Percentiles rank a stretch among this genome's conserved stretches.
Conservation (phyloP, 2,888 invertebrate genomes). For the Stegophylla sp. region DNA sequence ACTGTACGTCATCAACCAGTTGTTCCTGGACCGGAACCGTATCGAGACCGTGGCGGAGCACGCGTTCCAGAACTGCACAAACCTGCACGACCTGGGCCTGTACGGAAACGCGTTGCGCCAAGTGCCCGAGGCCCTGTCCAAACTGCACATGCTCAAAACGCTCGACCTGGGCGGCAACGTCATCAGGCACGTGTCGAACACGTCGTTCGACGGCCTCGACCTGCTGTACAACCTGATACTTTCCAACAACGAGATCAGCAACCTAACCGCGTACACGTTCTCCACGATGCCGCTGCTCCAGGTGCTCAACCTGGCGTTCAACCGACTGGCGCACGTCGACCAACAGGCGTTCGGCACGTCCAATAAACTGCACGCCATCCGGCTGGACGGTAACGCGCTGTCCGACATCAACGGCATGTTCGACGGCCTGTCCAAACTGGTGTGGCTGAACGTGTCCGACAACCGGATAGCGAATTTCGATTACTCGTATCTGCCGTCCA, state of each 20-base stretch:
- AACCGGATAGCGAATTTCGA: conserved; percentile 89
- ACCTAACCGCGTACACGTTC: conserved; percentile 81
- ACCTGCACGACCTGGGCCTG: conserved; percentile 86
- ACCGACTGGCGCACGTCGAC: conserved; percentile 79
- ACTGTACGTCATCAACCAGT: conserved; percentile 81
- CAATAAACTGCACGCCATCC: conserved; percentile 81
- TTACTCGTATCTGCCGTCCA: conserved; percentile 83
- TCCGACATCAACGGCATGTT: conserved; percentile 84
- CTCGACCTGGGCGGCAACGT: conserved; percentile 92
- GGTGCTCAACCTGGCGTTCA: conserved; percentile 86
- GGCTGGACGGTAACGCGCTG: conserved; percentile 84
- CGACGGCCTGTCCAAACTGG: conserved; percentile 79
- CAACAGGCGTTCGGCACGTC: conserved; percentile 82
- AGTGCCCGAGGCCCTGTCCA: conserved; percentile 81
- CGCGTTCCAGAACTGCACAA: conserved; percentile 89
- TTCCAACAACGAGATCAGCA: conserved; percentile 85
- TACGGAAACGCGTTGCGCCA: conserved; percentile 84
- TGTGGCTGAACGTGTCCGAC: conserved; percentile 91
- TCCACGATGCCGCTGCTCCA: conserved; percentile 81
- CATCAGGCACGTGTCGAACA: conserved; percentile 80
- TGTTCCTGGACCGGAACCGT: conserved; percentile 86
- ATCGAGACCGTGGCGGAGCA: conserved; percentile 84
- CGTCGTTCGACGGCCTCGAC: conserved; percentile 82
- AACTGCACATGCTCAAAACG: conserved; percentile 84
- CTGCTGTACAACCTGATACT: conserved; percentile 86